Evolutionary conservation across 2,797 vertebrate genomes (phyloP), one percentile per base, ranked within the genome.

Genomic region (Chelonia mydas): DNA sequence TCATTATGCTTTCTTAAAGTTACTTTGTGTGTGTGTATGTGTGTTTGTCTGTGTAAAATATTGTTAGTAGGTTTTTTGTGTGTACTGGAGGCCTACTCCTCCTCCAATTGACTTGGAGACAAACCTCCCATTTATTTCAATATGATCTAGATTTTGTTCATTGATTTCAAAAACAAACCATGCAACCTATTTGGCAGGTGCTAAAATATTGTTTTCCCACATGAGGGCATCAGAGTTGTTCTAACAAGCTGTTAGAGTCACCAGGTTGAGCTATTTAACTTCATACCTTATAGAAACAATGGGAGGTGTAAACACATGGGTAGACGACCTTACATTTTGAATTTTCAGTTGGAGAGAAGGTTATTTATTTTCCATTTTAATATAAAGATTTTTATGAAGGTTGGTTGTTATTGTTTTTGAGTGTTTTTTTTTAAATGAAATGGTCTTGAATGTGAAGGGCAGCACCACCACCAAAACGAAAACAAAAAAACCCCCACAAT

Each of bases 151-250:
- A 23, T 72, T 47, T 88, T 87, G 37, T 80, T 41, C 1, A 19
- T 85, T 81, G 94, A 3, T 86, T 78, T 90, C 23, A 28, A 65
- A 82, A 17, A 81, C 1, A 11, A 45, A 61, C 81, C 86, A 92
- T 54, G 84, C 9, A 84, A 21, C 37, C 37, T 65, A n/a, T 23
- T 37, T 90, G 27, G 12, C 49, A 85, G 37, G 23, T 98, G 97
- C 91, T 96, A 92, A 97, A 96, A 79, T 93, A 59, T 85, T 55
- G 90, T 97, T 92, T 96, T 97, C 97, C 98, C 98, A 98, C 98
- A 97, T 93, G 98, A 98, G 97, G 98, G 98, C 98, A 97, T 98
- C 97, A 97, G 98, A 79, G 96, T 94, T 96, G 17, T 97, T 98
- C 90, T 90, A 94, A 97, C 55, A 79, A 31, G n/a, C 50, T 85